Evolutionary conservation across 2,888 invertebrate genomes (phyloP).

Genomic region (Dicyrtoma fusca): DNA sequence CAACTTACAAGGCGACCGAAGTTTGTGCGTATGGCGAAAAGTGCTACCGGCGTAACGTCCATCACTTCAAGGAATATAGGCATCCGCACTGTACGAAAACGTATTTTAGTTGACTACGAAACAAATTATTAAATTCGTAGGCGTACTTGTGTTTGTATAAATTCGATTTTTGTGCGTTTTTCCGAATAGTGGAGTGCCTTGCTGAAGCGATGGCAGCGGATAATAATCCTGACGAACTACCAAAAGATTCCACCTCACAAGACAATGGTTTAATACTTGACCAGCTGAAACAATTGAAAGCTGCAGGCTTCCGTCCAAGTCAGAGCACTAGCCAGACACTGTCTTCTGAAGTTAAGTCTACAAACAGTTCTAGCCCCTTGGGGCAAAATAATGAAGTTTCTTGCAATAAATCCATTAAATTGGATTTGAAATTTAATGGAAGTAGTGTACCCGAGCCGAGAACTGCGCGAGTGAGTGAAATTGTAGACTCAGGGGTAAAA

Average conservation of each 20-base stretch:
- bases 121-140: too few species aligned
- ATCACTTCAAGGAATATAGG: slow-evolving; percentile 78
- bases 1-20: slow-evolving; percentile 57
- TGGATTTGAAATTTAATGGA: too few species aligned
- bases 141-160: too few species aligned
- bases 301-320: slow-evolving; percentile 6
- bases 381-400: too few species aligned
- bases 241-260: not conserved
- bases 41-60: slow-evolving; percentile 82
- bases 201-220: slow-evolving; percentile 62
- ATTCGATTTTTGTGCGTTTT: too few species aligned
- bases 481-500: too few species aligned
- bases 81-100: slow-evolving; percentile 79
- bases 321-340: too few species aligned
- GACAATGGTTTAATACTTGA: slow-evolving; percentile 7
- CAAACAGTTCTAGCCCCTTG: too few species aligned
- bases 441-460: too few species aligned
- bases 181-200: slow-evolving; percentile 71
- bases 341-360: too few species aligned
- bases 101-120: slow-evolving; percentile 4
- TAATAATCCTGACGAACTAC: not conserved
- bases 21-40: slow-evolving; percentile 75
- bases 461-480: too few species aligned
- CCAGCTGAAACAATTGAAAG: slow-evolving; percentile 5
- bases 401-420: too few species aligned